Conservation (phyloP, 1,140 invertebrate species). For the Riptortus pedestris region DNA sequence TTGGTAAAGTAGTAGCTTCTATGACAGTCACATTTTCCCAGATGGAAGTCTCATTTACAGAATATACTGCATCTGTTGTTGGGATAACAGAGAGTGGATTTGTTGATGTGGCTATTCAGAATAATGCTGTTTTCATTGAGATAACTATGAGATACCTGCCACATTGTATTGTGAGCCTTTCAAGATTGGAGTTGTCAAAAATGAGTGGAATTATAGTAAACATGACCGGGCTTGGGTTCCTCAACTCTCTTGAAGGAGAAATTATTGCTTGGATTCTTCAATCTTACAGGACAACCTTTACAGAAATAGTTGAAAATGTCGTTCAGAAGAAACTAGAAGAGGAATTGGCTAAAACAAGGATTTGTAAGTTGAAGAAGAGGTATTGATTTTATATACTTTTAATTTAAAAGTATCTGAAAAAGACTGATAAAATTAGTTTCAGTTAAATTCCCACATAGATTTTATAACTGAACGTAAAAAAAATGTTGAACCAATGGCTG, state of each 20-base stretch:
- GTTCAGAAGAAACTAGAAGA: neutral
- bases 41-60: conserved; percentile 5
- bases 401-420: too few species aligned
- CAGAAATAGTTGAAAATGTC: neutral
- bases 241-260: neutral
- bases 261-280: conserved; percentile 6
- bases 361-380: conserved; percentile 4
- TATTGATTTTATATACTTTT: too few species aligned
- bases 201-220: conserved; percentile 1
- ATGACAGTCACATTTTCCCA: neutral
- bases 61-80: conserved; percentile 3
- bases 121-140: conserved; percentile 10
- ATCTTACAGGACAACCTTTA: neutral
- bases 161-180: neutral
- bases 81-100: neutral
- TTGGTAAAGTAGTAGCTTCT: neutral
- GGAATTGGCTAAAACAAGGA: conserved; percentile 3
- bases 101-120: neutral
- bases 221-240: conserved; percentile 8
- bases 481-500: too few species aligned
- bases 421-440: too few species aligned
- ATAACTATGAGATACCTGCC: neutral
- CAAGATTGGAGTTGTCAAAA: neutral
- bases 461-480: too few species aligned
- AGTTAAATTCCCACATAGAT: too few species aligned